Conservation (phyloP, 2,797 vertebrate genomes). For the Bryconaethiops microstoma region DNA sequence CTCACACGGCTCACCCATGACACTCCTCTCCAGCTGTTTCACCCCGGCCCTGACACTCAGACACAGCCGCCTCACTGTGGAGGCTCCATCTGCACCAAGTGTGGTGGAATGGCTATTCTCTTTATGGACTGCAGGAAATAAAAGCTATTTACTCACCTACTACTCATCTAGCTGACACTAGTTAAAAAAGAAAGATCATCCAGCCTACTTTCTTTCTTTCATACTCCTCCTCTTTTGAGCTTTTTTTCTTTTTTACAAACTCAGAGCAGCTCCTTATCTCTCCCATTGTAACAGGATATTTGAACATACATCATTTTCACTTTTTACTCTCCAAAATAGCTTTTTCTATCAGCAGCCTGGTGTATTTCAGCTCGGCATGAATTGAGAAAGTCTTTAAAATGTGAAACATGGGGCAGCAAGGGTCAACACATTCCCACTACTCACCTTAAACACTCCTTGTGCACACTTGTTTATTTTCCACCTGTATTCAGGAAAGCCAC, state of each 20-base stretch:
- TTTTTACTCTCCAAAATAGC: background rate
- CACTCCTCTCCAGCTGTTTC: slow-evolving; percentile 30
- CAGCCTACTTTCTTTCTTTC: background rate
- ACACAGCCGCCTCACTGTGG: background rate
- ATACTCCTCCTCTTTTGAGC: background rate
- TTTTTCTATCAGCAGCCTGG: background rate
- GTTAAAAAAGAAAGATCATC: background rate
- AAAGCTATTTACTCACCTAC: slow-evolving; percentile 14
- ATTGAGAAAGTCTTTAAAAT: background rate
- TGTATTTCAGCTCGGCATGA: background rate
- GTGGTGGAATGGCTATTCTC: slow-evolving; percentile 8
- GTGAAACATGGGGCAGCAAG: background rate
- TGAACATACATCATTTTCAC: background rate
- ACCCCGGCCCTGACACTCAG: background rate
- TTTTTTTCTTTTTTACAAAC: background rate
- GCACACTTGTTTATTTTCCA: slow-evolving; percentile 4
- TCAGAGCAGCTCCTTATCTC: background rate
- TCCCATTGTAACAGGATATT: too few species aligned
- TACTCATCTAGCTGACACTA: background rate
- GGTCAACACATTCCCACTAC: slow-evolving; percentile 38
- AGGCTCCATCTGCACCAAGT: background rate
- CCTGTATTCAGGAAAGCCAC: background rate
- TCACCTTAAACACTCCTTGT: background rate
- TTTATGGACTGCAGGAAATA: slow-evolving; percentile 15
- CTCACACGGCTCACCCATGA: background rate